Base-by-base conservation (phyloP, 1,140 invertebrate species). In the Papilio glaucus region DNA sequence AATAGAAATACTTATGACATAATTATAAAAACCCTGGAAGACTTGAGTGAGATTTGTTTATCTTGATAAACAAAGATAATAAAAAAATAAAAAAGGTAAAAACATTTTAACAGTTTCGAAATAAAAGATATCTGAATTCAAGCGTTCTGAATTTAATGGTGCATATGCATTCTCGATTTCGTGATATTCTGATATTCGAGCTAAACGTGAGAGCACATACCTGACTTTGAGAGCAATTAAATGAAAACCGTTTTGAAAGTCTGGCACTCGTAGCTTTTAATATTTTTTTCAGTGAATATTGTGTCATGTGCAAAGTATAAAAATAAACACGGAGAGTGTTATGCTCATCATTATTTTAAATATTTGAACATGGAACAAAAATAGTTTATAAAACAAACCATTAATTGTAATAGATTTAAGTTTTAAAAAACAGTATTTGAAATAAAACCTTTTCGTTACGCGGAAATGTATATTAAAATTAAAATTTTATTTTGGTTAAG, bases 181-280 rank as follows among this genome's bases (percentile, higher is more conserved):
- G 45, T 69, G 67, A 53, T 69, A 69, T 69, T 69, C 67, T 37
- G 67, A 45, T 53, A 57, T 69, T 69, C 42, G 41, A 69, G 67
- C 42, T 53, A n/a, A 53, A 69, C 67, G 45, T 69, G 53, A 69
- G 45, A 69, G 67, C 67, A 53, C 65, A 68, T 68, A 68, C 65
- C 65, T 68, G 65, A 49, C 65, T 69, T 69, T 45, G 42, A 69
- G 67, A 69, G 67, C 67, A 69, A 69, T 69, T 69, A 69, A 53
- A 29, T 69, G 67, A 69, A 53, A 69, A 69, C 67, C 67, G 8
- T 69, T 69, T 69, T 69, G 37, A 53, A 53, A 68, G 65, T 42
- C 26, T 68, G 29, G 42, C 29, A 37, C 42, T 69, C 42, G 45
- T 21, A 21, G 41, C 13, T 49, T 45, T 69, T 53, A 33, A 18